Percentiles rank a stretch among this genome's conserved stretches.
Conservation (phyloP, 2,888 invertebrate species). For the Callosobruchus maculatus region DNA sequence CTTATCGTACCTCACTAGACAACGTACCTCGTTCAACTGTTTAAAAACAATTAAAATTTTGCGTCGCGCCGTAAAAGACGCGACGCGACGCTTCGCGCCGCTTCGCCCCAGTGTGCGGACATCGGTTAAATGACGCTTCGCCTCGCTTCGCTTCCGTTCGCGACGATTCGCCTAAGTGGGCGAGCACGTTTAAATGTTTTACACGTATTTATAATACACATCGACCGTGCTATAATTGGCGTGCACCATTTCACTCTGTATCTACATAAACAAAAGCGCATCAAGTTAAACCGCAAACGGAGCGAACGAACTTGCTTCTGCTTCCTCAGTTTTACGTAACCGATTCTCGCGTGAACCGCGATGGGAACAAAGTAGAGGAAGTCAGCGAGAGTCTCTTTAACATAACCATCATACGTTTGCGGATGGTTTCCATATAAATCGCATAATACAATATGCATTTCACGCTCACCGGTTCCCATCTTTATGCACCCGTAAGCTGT, state of each 20-base stretch:
- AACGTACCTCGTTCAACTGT: too few species aligned
- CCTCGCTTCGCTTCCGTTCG: too few species aligned
- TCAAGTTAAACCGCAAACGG: not conserved
- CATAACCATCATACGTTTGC: not conserved
- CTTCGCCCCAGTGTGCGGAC: too few species aligned
- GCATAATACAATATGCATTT: conserved; percentile 24
- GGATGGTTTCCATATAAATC: conserved; percentile 21
- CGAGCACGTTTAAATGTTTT: too few species aligned
- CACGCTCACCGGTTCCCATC: conserved; percentile 8
- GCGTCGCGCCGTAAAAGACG: too few species aligned
- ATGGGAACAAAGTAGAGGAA: conserved; percentile 37
- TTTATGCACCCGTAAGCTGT: not conserved
- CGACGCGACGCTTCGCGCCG: too few species aligned
- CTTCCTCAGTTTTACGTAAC: not conserved
- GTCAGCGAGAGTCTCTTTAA: conserved; percentile 11
- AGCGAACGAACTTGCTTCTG: not conserved
- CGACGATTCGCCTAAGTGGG: too few species aligned
- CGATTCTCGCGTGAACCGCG: not conserved
- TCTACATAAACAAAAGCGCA: not conserved
- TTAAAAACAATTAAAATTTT: too few species aligned
- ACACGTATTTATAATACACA: too few species aligned
- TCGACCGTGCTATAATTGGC: too few species aligned
- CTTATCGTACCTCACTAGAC: too few species aligned
- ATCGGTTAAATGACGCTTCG: too few species aligned
- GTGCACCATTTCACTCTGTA: not conserved